Base-by-base conservation (phyloP, 1,140 invertebrate genomes). In the Sycophila sp. region DNA sequence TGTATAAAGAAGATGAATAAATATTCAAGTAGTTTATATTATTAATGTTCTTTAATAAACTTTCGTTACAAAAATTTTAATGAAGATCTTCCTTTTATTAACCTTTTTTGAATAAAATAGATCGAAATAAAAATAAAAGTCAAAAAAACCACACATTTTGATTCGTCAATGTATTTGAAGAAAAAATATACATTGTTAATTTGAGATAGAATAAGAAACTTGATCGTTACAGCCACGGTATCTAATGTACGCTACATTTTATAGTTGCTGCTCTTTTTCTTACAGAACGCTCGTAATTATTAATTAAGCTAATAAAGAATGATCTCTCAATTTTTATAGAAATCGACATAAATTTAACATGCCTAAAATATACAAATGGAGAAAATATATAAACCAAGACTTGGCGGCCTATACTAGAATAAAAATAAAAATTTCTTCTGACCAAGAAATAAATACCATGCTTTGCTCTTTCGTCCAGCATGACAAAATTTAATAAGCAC, bases 1-100 rank as follows among this genome's bases (percentile, higher is more conserved):
- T 85, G 51, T 94, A 87, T 85, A 84, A 90, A 80, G 88, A 90
- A 76, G 86, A 88, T 72, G 81, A 60, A 69, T 69, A 71, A 66
- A 53, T n/a, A n/a, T 42, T 22, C 19, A 40, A 60, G 17, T 40
- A 60, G 40, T 45, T 19, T 51, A 42, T 67, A 22, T 51, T 69
- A n/a, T 28, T 13, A 6, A 38, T 49, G 28, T 42, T 15, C 60
- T 45, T 56, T 66, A 40, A 64, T 64, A 69, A 58, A 73, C n/a
- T 59, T 69, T 73, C 40, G 22, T 71, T 64, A 64, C 11, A 58
- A 32, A n/a, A 62, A 63, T 53, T 62, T 30, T 19, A 49, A 59
- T 34, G 26, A 38, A 8, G 51, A 36, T 24, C n/a, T n/a, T n/a
- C n/a, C n/a, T n/a, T n/a, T 53, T 62, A 26, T 47, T 65, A 36